Conservation (phyloP, 1,140 invertebrate genomes). For the Orchesella cincta region DNA sequence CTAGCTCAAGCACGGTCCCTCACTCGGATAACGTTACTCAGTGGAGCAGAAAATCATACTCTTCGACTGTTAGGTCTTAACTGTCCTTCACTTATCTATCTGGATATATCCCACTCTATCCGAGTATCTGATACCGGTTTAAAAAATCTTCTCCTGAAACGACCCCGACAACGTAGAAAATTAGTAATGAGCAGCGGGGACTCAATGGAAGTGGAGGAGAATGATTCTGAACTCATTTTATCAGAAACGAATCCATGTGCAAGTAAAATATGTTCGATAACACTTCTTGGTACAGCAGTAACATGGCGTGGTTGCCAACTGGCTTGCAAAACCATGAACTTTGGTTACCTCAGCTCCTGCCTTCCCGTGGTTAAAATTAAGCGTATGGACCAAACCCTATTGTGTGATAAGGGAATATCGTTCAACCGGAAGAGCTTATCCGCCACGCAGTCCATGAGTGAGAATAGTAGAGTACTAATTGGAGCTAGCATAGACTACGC, state of each 20-base stretch:
- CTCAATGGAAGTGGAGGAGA: neutral
- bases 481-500: no score
- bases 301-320: neutral
- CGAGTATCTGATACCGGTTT: neutral
- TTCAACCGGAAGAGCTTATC: neutral
- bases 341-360: neutral
- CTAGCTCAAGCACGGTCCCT: neutral
- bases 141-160: neutral
- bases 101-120: slow-evolving; percentile 19
- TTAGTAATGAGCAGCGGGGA: no score
- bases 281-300: neutral
- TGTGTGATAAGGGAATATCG: neutral
- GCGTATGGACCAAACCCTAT: neutral
- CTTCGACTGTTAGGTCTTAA: slow-evolving; percentile 2
- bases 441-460: neutral
- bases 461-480: no score
- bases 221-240: neutral
- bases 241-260: neutral
- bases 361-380: neutral
- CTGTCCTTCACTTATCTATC: neutral
- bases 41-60: slow-evolving; percentile 1
- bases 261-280: neutral
- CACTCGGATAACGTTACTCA: neutral
- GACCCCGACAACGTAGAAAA: neutral
- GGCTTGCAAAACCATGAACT: neutral